Percentiles rank a stretch among this genome's conserved stretches.
phyloP scores from a whole-genome alignment of 2,888 invertebrate genomes.

The Nesidiocoris tenuis region DNA sequence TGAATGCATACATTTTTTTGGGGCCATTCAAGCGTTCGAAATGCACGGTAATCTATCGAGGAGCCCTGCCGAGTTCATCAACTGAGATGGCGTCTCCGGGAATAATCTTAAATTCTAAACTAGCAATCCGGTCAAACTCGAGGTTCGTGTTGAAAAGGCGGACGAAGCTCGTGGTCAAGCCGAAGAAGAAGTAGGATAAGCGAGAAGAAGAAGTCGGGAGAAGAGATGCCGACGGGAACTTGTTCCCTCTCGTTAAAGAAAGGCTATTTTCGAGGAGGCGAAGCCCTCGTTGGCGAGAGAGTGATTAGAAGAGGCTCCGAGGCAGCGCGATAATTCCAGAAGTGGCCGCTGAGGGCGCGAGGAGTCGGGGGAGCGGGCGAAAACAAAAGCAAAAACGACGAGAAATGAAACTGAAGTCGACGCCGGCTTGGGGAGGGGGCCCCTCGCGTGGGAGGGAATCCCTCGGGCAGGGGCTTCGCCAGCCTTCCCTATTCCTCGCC shows the following conservation, averaged over 20 bases:
- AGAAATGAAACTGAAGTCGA: neutral
- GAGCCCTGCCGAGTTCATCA: too few relatives aligned
- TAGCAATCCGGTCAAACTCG: neutral
- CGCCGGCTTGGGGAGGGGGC: neutral
- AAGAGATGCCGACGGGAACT: conserved; percentile 21
- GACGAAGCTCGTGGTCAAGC: neutral
- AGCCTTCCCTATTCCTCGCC: neutral
- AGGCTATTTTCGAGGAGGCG: conserved; percentile 27
- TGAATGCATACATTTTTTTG: too few relatives aligned
- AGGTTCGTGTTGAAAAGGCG: neutral
- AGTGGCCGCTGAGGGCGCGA: conserved; percentile 39
- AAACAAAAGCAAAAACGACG: neutral
- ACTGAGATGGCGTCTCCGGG: too few relatives aligned
- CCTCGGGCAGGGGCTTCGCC: neutral
- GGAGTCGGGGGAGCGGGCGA: conserved; percentile 17
- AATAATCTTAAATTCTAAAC: neutral
- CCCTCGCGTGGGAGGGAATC: conserved; percentile 27
- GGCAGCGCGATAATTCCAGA: conserved; percentile 35
- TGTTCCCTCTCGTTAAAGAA: conserved; percentile 30
- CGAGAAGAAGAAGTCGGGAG: neutral
- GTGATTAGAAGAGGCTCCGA: conserved; percentile 36
- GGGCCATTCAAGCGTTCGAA: too few relatives aligned
- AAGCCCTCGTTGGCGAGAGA: conserved; percentile 36
- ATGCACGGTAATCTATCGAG: too few relatives aligned
- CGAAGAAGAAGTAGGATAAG: neutral